Evolutionary conservation across 1,140 invertebrate species (phyloP).

Genomic region (Procambarus clarkii): DNA sequence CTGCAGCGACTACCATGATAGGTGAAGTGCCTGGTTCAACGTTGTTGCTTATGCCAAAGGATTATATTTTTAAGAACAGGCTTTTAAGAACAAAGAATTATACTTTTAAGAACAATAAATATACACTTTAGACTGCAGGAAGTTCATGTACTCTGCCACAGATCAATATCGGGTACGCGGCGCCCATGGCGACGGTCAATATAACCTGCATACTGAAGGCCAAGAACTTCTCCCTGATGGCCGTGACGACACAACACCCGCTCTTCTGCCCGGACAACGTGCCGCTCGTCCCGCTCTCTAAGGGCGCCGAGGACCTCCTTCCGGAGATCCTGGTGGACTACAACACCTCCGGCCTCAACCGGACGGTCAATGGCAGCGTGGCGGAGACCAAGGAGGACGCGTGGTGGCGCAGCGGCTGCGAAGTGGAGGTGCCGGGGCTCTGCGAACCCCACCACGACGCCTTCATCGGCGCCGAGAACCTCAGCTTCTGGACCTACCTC

Average conservation of each 20-base stretch:
- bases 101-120: too few species aligned
- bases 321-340: constrained; percentile 63
- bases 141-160: too few species aligned
- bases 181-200: constrained; percentile 61
- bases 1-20: too few species aligned
- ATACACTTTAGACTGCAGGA: too few species aligned
- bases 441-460: constrained; percentile 50
- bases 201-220: constrained; percentile 51
- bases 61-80: too few species aligned
- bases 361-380: constrained; percentile 43
- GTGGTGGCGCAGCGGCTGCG: constrained; percentile 61
- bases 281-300: constrained; percentile 28
- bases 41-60: too few species aligned
- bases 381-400: constrained; percentile 37
- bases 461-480: constrained; percentile 57
- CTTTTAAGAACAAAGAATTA: too few species aligned
- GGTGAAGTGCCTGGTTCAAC: too few species aligned
- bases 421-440: constrained; percentile 59
- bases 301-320: constrained; percentile 65
- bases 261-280: constrained; percentile 61
- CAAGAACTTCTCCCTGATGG: constrained; percentile 67
- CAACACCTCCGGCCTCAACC: constrained; percentile 53
- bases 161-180: constrained; percentile 66
- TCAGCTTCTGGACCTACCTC: constrained; percentile 68
- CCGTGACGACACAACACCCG: constrained; percentile 66